Conservation (phyloP, 2,797 vertebrate genomes). For the Channa striata region DNA sequence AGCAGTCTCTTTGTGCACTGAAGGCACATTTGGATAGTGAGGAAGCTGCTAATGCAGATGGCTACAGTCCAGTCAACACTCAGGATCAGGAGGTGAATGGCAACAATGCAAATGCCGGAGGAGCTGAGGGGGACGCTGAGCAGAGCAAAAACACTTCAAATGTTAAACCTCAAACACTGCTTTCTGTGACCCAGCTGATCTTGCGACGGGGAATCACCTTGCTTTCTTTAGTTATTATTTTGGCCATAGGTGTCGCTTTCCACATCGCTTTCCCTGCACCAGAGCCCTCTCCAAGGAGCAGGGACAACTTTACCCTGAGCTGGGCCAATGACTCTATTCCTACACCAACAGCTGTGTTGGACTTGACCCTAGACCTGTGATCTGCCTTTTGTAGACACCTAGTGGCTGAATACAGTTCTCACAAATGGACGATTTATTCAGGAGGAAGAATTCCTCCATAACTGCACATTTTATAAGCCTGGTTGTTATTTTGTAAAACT, state of each 20-base stretch:
- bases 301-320: conserved; percentile 65
- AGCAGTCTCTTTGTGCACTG: conserved; percentile 10
- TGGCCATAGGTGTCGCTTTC: conserved; percentile 80
- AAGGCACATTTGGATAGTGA: conserved; percentile 53
- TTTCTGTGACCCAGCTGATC: conserved; percentile 78
- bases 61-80: conserved; percentile 66
- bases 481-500: conserved; percentile 15
- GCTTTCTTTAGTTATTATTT: conserved; percentile 49
- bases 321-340: conserved; percentile 70
- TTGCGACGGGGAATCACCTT: conserved; percentile 73
- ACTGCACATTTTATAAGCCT: conserved; percentile 2
- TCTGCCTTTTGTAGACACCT: conserved; percentile 12
- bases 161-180: conserved; percentile 8
- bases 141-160: conserved; percentile 38
- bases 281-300: conserved; percentile 21
- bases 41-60: conserved; percentile 36
- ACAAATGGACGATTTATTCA: conserved; percentile 11
- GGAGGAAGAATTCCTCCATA: conserved; percentile 8
- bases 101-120: conserved; percentile 3
- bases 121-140: conserved; percentile 30
- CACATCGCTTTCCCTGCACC: conserved; percentile 78
- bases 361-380: conserved; percentile 43
- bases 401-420: conserved; percentile 12
- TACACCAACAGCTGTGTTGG: conserved; percentile 25
- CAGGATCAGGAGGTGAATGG: conserved; percentile 63